phyloP scores from a whole-genome alignment of 1,140 invertebrate species.

The Dinoponera quadriceps region DNA sequence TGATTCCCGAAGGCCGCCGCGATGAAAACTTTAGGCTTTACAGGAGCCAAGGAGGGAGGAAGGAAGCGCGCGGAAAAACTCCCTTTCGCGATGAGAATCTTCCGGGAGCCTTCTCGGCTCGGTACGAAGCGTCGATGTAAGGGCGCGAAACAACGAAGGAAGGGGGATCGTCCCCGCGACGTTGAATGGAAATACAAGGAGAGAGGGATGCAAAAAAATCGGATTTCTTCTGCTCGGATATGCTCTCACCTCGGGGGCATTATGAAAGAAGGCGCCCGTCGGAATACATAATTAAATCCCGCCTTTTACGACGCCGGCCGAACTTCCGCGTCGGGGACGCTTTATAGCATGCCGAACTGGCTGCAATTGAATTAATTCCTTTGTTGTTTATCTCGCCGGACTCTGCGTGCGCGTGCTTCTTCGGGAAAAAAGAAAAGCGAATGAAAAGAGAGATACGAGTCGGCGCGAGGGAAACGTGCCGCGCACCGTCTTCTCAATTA shows the following conservation, averaged over 20 bases:
- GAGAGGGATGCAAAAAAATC: conserved; percentile 29
- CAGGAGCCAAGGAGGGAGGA: neutral
- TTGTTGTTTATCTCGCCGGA: conserved; percentile 28
- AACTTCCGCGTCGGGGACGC: conserved; percentile 8
- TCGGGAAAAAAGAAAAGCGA: neutral
- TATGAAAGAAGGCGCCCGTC: conserved; percentile 4
- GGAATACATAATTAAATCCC: conserved; percentile 59
- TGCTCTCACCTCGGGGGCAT: conserved; percentile 35
- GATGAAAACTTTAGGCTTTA: conserved; percentile 37
- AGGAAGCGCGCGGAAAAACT: neutral
- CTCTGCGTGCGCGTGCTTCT: neutral
- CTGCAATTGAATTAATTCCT: conserved; percentile 43
- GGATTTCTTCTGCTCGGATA: conserved; percentile 18
- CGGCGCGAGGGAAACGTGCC: conserved; percentile 36
- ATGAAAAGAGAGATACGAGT: conserved; percentile 22
- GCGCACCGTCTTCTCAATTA: conserved; percentile 66
- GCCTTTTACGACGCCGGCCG: conserved; percentile 1
- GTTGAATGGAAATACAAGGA: conserved; percentile 50
- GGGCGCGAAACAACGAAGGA: conserved; percentile 17
- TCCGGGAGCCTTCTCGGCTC: neutral
- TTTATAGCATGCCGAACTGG: conserved; percentile 15
- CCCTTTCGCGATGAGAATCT: conserved; percentile 33
- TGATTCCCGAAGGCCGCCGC: conserved; percentile 11
- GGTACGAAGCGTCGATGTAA: conserved; percentile 1
- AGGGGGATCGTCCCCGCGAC: neutral